These are phyloP conservation scores for Dendrolimus punctatus DNA, from an alignment of 1,140 invertebrate genomes.

Conservation along the genomic window DNA sequence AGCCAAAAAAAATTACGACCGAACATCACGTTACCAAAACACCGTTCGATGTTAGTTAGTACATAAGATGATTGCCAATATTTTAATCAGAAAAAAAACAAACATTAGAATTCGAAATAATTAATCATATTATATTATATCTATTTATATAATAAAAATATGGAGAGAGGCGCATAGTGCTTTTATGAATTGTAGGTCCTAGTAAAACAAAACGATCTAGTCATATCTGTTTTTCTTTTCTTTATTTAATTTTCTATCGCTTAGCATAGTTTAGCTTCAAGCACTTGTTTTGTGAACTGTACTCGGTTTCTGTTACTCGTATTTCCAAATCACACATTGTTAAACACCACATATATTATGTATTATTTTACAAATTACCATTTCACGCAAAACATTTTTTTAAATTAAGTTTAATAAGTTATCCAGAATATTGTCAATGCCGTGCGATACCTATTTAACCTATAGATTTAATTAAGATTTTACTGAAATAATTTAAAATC, in stretches of 20 bases:
- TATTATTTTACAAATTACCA: neutral
- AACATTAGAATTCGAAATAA: constrained; percentile 61
- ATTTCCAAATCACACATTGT: constrained; percentile 1
- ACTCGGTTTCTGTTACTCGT: constrained; percentile 6
- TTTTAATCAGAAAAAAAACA: constrained; percentile 60
- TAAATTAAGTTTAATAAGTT: constrained; percentile 52
- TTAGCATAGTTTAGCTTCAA: constrained; percentile 72
- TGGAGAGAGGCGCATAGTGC: constrained; percentile 68
- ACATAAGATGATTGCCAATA: constrained; percentile 64
- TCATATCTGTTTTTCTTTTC: constrained; percentile 67
- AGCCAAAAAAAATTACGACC: constrained; percentile 6
- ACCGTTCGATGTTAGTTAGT: constrained; percentile 53
- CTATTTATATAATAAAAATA: constrained; percentile 67
- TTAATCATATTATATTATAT: constrained; percentile 68
- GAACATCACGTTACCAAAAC: constrained; percentile 18
- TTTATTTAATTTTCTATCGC: constrained; percentile 56
- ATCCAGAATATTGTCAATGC: constrained; percentile 65
- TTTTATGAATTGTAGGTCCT: constrained; percentile 68
- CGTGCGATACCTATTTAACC: constrained; percentile 7
- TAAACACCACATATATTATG: neutral
- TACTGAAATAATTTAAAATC: constrained; percentile 34
- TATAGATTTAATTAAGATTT: constrained; percentile 21
- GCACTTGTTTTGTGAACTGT: constrained; percentile 29
- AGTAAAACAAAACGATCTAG: constrained; percentile 67
- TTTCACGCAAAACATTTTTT: neutral